phyloP scores from a whole-genome alignment of 2,797 vertebrate species.

The Cyprinodon diabolis region DNA sequence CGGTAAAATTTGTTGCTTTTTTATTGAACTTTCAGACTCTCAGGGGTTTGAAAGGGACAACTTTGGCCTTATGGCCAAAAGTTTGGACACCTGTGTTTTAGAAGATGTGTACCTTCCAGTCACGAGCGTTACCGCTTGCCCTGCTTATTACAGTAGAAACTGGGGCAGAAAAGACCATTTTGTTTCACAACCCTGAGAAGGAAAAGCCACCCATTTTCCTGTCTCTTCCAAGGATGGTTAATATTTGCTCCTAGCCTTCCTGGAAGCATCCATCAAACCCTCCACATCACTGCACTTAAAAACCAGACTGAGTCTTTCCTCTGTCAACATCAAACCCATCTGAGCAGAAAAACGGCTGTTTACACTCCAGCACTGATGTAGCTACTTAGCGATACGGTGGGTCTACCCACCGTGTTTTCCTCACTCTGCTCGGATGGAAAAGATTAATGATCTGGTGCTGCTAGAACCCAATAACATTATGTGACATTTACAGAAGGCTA shows the following conservation, averaged over 20 bases:
- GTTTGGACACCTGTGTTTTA: background rate
- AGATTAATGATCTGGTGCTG: slow-evolving; percentile 78
- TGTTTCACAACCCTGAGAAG: slow-evolving; percentile 45
- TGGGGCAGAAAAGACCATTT: slow-evolving; percentile 40
- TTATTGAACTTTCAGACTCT: too few relatives aligned
- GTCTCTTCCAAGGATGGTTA: slow-evolving; percentile 37
- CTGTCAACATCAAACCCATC: slow-evolving; percentile 87
- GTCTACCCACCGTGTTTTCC: slow-evolving; percentile 62
- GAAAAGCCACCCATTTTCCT: slow-evolving; percentile 47
- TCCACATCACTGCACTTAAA: slow-evolving; percentile 80
- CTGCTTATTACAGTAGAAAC: slow-evolving; percentile 53
- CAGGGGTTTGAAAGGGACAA: too few relatives aligned
- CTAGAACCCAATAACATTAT: slow-evolving; percentile 73
- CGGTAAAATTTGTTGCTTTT: too few relatives aligned
- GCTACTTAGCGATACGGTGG: slow-evolving; percentile 84
- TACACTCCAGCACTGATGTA: slow-evolving; percentile 80
- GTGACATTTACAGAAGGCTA: slow-evolving; percentile 78
- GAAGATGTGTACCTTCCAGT: too few relatives aligned
- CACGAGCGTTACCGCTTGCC: background rate
- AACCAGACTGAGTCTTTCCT: slow-evolving; percentile 72
- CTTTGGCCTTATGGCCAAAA: too few relatives aligned
- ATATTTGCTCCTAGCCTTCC: slow-evolving; percentile 69
- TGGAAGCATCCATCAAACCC: slow-evolving; percentile 78
- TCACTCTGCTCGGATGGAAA: slow-evolving; percentile 55
- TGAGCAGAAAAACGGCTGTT: slow-evolving; percentile 87